Evolutionary conservation across 92 coral and sea anemone species (phyloP).

Genomic region (Virgularia gustaviana): DNA sequence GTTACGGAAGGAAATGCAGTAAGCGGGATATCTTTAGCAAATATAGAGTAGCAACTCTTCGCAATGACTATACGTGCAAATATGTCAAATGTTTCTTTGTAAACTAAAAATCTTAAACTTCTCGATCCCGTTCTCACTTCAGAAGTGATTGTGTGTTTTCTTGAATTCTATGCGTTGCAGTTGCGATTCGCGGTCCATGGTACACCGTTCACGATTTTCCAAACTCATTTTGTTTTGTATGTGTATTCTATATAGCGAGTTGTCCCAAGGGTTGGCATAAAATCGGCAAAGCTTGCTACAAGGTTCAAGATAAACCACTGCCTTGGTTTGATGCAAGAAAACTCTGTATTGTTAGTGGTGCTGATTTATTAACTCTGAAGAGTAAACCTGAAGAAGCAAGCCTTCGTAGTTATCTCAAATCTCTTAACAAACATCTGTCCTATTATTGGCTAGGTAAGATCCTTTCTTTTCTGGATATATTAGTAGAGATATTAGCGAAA

Average conservation of each 20-base stretch:
- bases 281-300: slow-evolving; percentile 66
- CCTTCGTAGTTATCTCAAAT: slow-evolving; percentile 53
- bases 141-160: too few species aligned
- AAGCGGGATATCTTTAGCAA: too few species aligned
- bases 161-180: too few species aligned
- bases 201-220: neutral
- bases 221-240: neutral
- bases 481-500: too few species aligned
- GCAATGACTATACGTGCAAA: too few species aligned
- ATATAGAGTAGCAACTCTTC: too few species aligned
- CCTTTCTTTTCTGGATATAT: too few species aligned
- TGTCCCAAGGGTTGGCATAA: slow-evolving; percentile 76
- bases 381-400: slow-evolving; percentile 58
- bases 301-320: slow-evolving; percentile 28
- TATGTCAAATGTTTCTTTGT: too few species aligned
- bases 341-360: slow-evolving; percentile 59
- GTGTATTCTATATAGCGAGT: slow-evolving; percentile 31
- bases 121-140: too few species aligned
- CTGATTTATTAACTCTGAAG: slow-evolving; percentile 65
- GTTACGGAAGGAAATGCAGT: slow-evolving; percentile 86
- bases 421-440: slow-evolving; percentile 37
- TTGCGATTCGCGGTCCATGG: neutral
- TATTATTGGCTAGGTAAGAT: slow-evolving; percentile 93
- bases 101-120: too few species aligned
- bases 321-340: slow-evolving; percentile 60